Evolutionary conservation across 1,140 invertebrate species (phyloP).

Genomic region (Bombus superbus): DNA sequence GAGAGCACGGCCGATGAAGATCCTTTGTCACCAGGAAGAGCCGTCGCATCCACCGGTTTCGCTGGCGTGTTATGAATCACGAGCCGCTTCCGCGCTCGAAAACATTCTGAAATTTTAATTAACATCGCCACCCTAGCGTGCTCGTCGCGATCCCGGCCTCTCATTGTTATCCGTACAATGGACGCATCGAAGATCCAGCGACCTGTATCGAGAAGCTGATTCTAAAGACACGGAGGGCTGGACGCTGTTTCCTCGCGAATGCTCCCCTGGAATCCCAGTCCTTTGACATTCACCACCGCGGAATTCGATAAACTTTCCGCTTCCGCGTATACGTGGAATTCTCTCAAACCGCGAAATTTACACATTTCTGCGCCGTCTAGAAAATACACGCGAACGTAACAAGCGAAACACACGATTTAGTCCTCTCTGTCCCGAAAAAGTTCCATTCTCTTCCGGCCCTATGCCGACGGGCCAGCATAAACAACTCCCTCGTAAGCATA

Average conservation of each 20-base stretch:
- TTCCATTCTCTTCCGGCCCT: too few species aligned
- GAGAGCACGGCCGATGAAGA: constrained; percentile 34
- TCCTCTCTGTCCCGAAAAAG: background rate
- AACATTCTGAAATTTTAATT: constrained; percentile 59
- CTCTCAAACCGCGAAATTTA: background rate
- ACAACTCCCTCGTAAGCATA: too few species aligned
- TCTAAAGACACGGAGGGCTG: background rate
- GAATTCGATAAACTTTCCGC: background rate
- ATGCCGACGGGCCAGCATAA: too few species aligned
- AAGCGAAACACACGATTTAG: background rate
- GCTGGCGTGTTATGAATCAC: background rate
- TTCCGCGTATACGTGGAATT: background rate
- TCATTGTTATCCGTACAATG: constrained; percentile 45
- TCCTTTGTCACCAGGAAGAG: constrained; percentile 38
- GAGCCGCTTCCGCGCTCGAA: constrained; percentile 30
- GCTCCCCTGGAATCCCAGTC: background rate
- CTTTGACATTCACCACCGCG: background rate
- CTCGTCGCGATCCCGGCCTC: background rate
- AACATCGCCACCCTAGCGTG: constrained; percentile 28
- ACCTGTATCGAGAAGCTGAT: background rate
- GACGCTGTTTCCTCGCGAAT: background rate
- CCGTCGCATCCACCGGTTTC: background rate
- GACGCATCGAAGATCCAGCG: constrained; percentile 1
- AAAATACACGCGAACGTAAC: background rate
- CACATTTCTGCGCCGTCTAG: background rate